phyloP scores from a whole-genome alignment of 2,888 invertebrate species.

The Eupithecia insigniata region DNA sequence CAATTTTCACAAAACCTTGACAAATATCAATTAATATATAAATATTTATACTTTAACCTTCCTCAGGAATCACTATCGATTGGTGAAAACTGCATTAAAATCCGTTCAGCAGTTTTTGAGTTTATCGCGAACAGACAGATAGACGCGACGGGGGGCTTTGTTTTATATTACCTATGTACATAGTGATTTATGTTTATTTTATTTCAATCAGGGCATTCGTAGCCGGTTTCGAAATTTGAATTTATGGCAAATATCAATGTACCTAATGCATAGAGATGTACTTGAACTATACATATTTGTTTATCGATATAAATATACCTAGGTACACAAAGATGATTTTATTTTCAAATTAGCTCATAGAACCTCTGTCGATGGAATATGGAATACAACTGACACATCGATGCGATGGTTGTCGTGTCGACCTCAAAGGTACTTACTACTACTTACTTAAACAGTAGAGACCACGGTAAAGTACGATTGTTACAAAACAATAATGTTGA shows the following conservation, averaged over 20 bases:
- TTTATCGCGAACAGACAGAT: no score
- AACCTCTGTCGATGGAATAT: background rate
- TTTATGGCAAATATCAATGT: background rate
- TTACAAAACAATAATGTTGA: slow-evolving; percentile 1
- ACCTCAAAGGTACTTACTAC: no score
- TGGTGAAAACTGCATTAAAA: no score
- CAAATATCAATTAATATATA: no score
- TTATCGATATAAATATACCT: background rate
- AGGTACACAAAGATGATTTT: no score
- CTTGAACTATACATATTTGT: background rate
- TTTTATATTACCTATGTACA: no score
- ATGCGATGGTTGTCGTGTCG: background rate
- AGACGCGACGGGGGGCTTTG: no score
- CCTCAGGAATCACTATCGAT: no score
- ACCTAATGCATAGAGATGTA: background rate
- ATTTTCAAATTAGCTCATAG: background rate
- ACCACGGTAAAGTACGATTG: background rate
- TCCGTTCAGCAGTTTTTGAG: no score
- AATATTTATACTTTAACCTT: no score
- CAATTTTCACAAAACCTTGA: no score
- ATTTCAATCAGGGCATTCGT: background rate
- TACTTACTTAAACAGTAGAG: background rate
- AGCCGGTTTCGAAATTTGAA: background rate
- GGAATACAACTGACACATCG: no score
- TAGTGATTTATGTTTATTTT: background rate